Conservation (phyloP, 2,113 vertebrate species). For the Gambusia affinis region DNA sequence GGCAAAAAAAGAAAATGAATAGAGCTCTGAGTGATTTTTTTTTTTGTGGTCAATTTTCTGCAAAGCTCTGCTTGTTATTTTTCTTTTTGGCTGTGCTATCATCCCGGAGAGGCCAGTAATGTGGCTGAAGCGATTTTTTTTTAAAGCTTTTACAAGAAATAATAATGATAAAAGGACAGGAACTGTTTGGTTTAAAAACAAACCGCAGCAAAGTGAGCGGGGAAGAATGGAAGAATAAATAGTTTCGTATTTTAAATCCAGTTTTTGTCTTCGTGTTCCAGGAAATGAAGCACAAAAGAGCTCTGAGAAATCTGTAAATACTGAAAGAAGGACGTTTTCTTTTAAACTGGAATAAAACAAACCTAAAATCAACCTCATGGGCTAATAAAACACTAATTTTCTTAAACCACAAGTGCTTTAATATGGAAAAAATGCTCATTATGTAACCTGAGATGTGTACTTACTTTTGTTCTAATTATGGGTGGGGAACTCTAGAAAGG, state of each 20-base stretch:
- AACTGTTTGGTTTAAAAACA: slow-evolving; percentile 21
- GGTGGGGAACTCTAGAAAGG: slow-evolving; percentile 23
- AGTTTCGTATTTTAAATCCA: not conserved
- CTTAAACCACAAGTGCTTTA: slow-evolving; percentile 76
- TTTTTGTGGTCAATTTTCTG: slow-evolving; percentile 37
- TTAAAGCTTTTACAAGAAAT: slow-evolving; percentile 40
- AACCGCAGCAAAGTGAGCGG: slow-evolving; percentile 15
- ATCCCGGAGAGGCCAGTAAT: slow-evolving; percentile 21
- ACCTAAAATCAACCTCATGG: slow-evolving; percentile 10
- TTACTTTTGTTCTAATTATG: slow-evolving; percentile 56
- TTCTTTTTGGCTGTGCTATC: slow-evolving; percentile 57
- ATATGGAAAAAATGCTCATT: slow-evolving; percentile 52
- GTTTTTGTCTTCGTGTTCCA: slow-evolving; percentile 50
- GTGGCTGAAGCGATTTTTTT: slow-evolving; percentile 27
- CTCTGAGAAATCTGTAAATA: slow-evolving; percentile 39
- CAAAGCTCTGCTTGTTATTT: slow-evolving; percentile 52
- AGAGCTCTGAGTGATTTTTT: slow-evolving; percentile 35
- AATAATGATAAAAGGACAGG: slow-evolving; percentile 35
- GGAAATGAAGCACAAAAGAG: slow-evolving; percentile 56
- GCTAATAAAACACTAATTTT: slow-evolving; percentile 56
- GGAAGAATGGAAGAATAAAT: slow-evolving; percentile 4
- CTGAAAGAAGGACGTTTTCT: slow-evolving; percentile 31
- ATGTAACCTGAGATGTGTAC: slow-evolving; percentile 57
- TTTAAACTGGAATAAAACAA: slow-evolving; percentile 23
- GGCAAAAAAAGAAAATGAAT: slow-evolving; percentile 37